Percentiles rank a stretch among this genome's conserved stretches.
phyloP scores from a whole-genome alignment of 2,888 invertebrate genomes.

The Nomada goodeniana region DNA sequence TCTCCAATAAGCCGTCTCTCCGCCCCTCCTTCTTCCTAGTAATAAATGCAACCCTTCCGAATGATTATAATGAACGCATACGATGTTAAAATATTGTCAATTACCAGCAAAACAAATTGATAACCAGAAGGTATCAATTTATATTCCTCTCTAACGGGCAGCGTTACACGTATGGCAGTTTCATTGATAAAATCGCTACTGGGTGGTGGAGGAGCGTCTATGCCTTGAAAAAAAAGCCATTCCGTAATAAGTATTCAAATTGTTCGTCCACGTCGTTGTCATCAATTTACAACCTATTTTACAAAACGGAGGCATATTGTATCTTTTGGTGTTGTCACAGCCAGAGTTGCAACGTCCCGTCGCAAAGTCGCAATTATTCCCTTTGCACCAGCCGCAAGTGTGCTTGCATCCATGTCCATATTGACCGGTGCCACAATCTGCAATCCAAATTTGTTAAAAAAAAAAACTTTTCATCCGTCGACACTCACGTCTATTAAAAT shows the following conservation, averaged over 20 bases:
- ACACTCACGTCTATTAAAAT: background rate
- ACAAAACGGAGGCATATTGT: slow-evolving; percentile 66
- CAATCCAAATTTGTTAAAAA: slow-evolving; percentile 5
- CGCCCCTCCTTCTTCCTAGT: slow-evolving; percentile 17
- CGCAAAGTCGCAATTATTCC: slow-evolving; percentile 43
- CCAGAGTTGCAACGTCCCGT: slow-evolving; percentile 65
- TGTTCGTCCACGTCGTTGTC: background rate
- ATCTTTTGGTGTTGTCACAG: slow-evolving; percentile 44
- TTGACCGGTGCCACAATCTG: slow-evolving; percentile 19
- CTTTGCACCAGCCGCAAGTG: slow-evolving; percentile 68
- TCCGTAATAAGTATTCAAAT: background rate
- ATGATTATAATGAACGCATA: background rate
- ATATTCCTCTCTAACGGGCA: slow-evolving; percentile 53
- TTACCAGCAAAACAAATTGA: slow-evolving; percentile 60
- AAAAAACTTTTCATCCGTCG: background rate
- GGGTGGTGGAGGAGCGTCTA: slow-evolving; percentile 43
- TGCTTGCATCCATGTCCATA: slow-evolving; percentile 75
- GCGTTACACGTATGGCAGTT: slow-evolving; percentile 42
- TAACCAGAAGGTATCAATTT: slow-evolving; percentile 34
- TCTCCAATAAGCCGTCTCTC: background rate
- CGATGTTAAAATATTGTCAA: background rate
- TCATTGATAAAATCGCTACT: slow-evolving; percentile 41
- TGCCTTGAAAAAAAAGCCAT: slow-evolving; percentile 17
- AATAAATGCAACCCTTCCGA: background rate
- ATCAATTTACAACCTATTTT: slow-evolving; percentile 59